A percentile compares a stretch with the other conserved stretches of the same genome.
Evolutionary conservation across 30 jellyfish, hydroid and myxozoan genomes (phyloP).

Genomic region (Hydractinia symbiolongicarpus): DNA sequence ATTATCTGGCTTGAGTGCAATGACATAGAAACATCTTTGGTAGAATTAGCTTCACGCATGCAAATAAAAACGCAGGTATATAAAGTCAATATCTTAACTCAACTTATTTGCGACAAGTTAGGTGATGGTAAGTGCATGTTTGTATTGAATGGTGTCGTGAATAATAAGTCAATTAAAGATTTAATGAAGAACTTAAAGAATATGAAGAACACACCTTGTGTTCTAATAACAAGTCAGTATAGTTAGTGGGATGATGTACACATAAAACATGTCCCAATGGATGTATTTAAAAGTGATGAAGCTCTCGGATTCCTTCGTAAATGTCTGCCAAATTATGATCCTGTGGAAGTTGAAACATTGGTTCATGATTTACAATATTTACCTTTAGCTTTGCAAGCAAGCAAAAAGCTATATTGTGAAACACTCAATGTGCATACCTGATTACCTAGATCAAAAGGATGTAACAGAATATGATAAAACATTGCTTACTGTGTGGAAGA

Average conservation of each 20-base stretch:
- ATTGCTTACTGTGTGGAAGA: conserved; percentile 35
- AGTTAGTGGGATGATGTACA: conserved; percentile 35
- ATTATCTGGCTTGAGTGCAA: conserved; percentile 44
- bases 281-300: conserved; percentile 26
- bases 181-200: conserved; percentile 10
- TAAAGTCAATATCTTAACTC: not conserved
- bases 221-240: conserved; percentile 31
- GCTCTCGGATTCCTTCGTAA: conserved; percentile 14
- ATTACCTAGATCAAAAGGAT: conserved; percentile 19
- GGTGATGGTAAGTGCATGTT: not conserved
- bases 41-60: not conserved
- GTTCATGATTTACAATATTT: conserved; percentile 41
- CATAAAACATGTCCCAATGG: conserved; percentile 4
- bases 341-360: conserved; percentile 30
- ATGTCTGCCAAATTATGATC: not conserved
- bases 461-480: conserved; percentile 7
- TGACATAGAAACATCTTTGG: conserved; percentile 7
- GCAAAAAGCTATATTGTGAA: conserved; percentile 44
- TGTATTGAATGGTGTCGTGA: conserved; percentile 47
- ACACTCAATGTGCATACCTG: not conserved
- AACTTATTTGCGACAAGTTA: no score
- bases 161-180: conserved; percentile 13
- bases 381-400: conserved; percentile 57
- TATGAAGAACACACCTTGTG: conserved; percentile 19
- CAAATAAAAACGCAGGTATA: not conserved